Base-by-base conservation (phyloP, 2,888 invertebrate genomes). In the Macrostomum cliftonense region DNA sequence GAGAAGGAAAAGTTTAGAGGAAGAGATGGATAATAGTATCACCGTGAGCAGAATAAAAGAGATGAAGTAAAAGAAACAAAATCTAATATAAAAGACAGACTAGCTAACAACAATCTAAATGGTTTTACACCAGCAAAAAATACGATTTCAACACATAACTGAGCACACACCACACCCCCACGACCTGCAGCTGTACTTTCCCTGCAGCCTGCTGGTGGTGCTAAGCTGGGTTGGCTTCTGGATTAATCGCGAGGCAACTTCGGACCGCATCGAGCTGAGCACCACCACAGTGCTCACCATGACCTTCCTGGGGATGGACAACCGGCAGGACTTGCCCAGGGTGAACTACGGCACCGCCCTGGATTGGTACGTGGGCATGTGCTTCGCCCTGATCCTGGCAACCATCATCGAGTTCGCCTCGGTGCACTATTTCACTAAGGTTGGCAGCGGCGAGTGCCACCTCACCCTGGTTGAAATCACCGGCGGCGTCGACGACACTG, bases 381-480 rank as follows among this genome's bases (percentile, higher is more conserved):
- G 82, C 16, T 83, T 83, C 63, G 78, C 77, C 2, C 60, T 61
- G 50, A 55, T 62, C 4, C 85, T 89, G 59, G 86, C 87, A 0
- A 87, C 88, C 0, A 75, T 91, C 1, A 72, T 91, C 17, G 87
- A 91, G 68, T 91, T 89, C 61, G 88, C 89, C n/a, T 84, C 85
- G 0, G 91, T 91, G 1, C 91, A 91, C 71, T 89, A 87, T 68
- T 87, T 87, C 64, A 89, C 89, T n/a, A 83, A 83, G 68, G 46
- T 49, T 20, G 82, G 82, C 20, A 81, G 79, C 5, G 82, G 82
- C 0, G 82, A 82, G 51, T 43, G 28, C 28, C 28, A 28, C 9
- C 28, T 28, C 5, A 28, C 28, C 9, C 28, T 28, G 28, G 28
- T 28, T 28, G 28, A 28, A 9, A 28, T 28, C 28, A 28, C 28